Conservation (phyloP, 1,140 invertebrate genomes). For the Diprion similis region DNA sequence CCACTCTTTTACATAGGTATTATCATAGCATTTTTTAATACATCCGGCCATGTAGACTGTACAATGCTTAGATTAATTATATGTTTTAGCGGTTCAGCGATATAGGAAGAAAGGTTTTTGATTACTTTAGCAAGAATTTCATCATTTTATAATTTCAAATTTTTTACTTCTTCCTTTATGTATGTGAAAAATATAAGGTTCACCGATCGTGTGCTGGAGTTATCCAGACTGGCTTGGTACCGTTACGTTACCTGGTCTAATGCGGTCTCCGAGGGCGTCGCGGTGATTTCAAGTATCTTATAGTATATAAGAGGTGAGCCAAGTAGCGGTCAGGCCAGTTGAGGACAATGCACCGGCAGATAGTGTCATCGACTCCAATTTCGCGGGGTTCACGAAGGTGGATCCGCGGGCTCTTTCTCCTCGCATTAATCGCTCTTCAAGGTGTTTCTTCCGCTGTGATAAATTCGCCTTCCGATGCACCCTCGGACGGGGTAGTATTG, state of each 20-base stretch:
- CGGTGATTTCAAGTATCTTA: too few relatives aligned
- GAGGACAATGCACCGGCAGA: not conserved
- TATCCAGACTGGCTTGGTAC: too few relatives aligned
- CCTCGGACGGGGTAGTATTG: constrained; percentile 36
- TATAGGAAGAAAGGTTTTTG: constrained; percentile 4
- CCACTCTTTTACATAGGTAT: too few relatives aligned
- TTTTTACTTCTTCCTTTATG: not conserved
- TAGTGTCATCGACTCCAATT: not conserved
- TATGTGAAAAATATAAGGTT: too few relatives aligned
- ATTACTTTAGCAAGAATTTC: not conserved
- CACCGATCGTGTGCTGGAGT: too few relatives aligned
- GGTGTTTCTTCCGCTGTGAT: not conserved
- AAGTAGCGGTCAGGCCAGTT: not conserved
- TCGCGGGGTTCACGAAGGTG: not conserved
- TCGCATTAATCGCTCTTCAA: not conserved
- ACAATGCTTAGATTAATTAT: too few relatives aligned
- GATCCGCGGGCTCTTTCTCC: not conserved
- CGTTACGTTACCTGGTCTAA: too few relatives aligned
- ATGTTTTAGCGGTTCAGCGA: constrained; percentile 4
- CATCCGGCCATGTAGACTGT: too few relatives aligned
- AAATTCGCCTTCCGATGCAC: not conserved
- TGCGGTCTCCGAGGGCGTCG: too few relatives aligned
- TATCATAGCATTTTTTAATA: too few relatives aligned
- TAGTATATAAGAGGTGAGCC: not conserved
- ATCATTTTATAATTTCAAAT: not conserved